phyloP scores from a whole-genome alignment of 2,888 invertebrate genomes.

The Branchellion lobata region DNA sequence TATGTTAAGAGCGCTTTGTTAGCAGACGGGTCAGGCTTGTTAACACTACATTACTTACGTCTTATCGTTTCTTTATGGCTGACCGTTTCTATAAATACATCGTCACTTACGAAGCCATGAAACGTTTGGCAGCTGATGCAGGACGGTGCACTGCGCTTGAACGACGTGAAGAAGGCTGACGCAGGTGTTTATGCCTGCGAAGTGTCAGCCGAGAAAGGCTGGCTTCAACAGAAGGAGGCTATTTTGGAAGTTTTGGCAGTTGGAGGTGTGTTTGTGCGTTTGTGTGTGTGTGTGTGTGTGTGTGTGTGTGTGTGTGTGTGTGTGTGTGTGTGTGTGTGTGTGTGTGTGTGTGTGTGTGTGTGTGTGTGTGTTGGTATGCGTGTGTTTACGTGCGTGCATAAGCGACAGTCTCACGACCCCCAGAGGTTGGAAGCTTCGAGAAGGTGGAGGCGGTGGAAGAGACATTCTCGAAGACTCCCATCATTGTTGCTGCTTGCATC shows the following conservation, averaged over 20 bases:
- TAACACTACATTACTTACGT: neutral
- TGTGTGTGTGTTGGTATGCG: neutral
- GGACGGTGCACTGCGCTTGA: constrained; percentile 7
- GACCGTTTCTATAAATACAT: neutral
- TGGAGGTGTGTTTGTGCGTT: neutral
- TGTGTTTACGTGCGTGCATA: neutral
- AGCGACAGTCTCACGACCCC: neutral
- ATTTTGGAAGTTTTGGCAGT: neutral
- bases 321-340: neutral
- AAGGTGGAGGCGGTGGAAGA: too few species aligned
- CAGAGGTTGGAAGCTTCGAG: too few species aligned
- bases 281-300: neutral
- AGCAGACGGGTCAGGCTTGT: too few species aligned
- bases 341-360: neutral
- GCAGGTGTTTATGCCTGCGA: constrained; percentile 18
- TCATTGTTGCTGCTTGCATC: constrained; percentile 87
- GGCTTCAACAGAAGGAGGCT: neutral
- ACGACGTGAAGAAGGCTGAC: constrained; percentile 16
- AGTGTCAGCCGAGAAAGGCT: neutral
- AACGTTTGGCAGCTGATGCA: too few species aligned
- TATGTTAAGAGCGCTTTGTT: too few species aligned
- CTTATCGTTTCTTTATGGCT: neutral
- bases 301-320: constrained; percentile 5
- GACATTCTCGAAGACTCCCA: constrained; percentile 75
- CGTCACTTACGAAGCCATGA: neutral